These are phyloP conservation scores for Kradibia gibbosae DNA, from an alignment of 1,140 invertebrate genomes.

Conservation along the genomic window DNA sequence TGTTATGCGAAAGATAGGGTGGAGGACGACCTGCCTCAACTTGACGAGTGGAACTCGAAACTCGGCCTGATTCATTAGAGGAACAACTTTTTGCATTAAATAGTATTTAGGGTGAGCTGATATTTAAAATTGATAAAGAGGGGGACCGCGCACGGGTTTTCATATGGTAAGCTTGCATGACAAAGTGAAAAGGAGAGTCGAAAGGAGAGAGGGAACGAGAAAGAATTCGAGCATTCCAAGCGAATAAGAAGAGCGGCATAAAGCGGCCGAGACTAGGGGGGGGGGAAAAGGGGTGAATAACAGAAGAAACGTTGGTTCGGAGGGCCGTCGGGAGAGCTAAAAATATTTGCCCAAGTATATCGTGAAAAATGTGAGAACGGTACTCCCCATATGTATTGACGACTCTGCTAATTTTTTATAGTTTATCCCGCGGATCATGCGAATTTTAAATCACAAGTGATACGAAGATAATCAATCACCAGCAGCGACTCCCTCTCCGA, in stretches of 20 bases:
- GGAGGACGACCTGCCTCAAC: neutral
- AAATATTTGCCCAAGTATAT: neutral
- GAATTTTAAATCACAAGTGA: neutral
- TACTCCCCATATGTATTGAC: neutral
- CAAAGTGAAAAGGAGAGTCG: neutral
- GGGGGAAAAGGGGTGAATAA: neutral
- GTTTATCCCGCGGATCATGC: neutral
- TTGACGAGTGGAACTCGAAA: neutral
- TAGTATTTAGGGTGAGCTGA: slow-evolving; percentile 21
- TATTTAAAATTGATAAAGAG: slow-evolving; percentile 43
- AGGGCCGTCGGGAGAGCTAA: neutral
- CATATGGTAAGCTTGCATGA: no score
- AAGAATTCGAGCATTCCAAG: neutral
- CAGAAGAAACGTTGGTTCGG: no score
- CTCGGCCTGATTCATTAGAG: neutral
- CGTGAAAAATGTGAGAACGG: neutral
- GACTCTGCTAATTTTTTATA: neutral
- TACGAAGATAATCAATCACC: no score
- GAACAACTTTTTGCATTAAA: neutral
- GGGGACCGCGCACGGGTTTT: no score
- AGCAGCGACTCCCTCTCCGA: no score
- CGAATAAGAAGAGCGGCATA: neutral
- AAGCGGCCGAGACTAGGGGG: neutral
- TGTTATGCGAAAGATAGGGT: neutral
- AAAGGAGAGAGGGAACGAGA: slow-evolving; percentile 28